These are phyloP conservation scores for Ptilorrhoa leucosticta DNA, from an alignment of 2,113 vertebrate genomes.

Conservation along the genomic window DNA sequence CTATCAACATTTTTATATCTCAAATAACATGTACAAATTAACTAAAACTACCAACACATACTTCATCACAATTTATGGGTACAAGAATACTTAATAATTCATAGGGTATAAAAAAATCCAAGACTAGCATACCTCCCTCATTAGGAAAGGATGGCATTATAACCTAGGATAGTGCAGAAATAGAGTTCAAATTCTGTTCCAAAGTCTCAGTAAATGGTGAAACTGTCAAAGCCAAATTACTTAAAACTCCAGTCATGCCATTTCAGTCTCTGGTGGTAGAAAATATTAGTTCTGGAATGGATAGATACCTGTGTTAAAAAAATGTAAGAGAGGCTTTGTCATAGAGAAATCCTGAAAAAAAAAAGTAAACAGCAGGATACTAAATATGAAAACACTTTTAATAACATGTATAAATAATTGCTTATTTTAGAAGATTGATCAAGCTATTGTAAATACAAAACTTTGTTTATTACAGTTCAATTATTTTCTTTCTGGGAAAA, in stretches of 20 bases:
- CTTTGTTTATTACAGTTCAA: not conserved
- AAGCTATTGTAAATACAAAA: not conserved
- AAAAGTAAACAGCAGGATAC: not conserved
- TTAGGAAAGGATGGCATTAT: conserved; percentile 95
- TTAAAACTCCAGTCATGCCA: conserved; percentile 58
- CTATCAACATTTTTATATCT: not conserved
- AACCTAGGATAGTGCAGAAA: conserved; percentile 45
- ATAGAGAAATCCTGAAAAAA: not conserved
- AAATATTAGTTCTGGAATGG: conserved; percentile 12
- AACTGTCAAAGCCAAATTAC: conserved; percentile 36
- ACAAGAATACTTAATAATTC: not conserved
- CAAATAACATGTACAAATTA: not conserved
- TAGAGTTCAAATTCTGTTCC: conserved; percentile 56
- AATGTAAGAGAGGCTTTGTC: not conserved
- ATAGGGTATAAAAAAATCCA: not conserved
- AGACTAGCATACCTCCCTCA: conserved; percentile 84
- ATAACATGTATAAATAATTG: not conserved
- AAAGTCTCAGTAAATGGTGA: conserved; percentile 61
- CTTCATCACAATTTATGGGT: not conserved
- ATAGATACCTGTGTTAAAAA: conserved; percentile 15
- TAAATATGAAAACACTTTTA: not conserved
- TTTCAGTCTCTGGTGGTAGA: conserved; percentile 50
- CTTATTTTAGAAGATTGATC: not conserved
- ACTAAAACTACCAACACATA: not conserved
- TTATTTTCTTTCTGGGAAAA: not conserved